Evolutionary conservation across 1,140 invertebrate species (phyloP).

Genomic region (Diabrotica undecimpunctata): DNA sequence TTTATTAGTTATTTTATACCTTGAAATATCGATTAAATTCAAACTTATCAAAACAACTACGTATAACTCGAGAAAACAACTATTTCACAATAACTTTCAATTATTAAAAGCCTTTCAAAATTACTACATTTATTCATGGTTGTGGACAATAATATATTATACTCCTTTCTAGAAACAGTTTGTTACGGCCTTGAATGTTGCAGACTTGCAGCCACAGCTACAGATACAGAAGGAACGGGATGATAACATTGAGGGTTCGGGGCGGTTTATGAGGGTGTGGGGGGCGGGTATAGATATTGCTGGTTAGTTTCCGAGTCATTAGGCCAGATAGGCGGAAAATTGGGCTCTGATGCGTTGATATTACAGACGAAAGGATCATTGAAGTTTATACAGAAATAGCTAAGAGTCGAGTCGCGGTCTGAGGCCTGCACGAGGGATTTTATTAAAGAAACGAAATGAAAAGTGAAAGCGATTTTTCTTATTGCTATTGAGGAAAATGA

Average conservation of each 20-base stretch:
- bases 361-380: not conserved
- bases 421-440: too few relatives aligned
- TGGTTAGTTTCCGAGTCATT: constrained; percentile 23
- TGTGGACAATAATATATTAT: too few relatives aligned
- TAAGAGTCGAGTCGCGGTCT: not conserved
- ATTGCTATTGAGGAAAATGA: too few relatives aligned
- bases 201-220: not conserved
- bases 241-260: not conserved
- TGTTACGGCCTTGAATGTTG: constrained; percentile 1
- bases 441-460: not conserved
- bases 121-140: too few relatives aligned
- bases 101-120: too few relatives aligned
- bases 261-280: constrained; percentile 1
- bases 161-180: not conserved
- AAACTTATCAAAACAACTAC: too few relatives aligned
- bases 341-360: constrained; percentile 7
- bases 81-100: too few relatives aligned
- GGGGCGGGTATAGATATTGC: constrained; percentile 20
- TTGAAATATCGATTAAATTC: too few relatives aligned
- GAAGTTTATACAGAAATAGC: not conserved
- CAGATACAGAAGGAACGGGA: not conserved
- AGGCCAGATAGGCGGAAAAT: constrained; percentile 19
- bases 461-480: too few relatives aligned
- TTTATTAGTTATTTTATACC: too few relatives aligned
- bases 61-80: too few relatives aligned